Percentiles rank a stretch among this genome's conserved stretches.
Evolutionary conservation across 2,113 vertebrate species (phyloP).

Genomic region (Rhineura floridana): DNA sequence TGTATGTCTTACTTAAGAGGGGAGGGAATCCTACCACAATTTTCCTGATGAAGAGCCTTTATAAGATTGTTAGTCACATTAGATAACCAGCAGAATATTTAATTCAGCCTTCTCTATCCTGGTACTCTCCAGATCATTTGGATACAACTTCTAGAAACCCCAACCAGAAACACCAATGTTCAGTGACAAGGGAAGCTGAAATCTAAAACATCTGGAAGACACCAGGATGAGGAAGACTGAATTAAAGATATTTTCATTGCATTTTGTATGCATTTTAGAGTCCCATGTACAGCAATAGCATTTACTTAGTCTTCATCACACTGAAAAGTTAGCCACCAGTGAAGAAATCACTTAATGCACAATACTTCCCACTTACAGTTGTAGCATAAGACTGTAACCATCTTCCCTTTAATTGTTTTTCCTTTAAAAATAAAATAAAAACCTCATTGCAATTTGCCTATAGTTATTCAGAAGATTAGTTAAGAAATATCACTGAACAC

Average conservation of each 20-base stretch:
- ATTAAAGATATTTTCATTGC: background rate
- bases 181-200: no score
- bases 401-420: background rate
- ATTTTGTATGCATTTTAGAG: conserved; percentile 32
- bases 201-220: no score
- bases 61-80: background rate
- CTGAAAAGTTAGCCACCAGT: conserved; percentile 29
- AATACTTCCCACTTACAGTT: background rate
- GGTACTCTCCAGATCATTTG: no score
- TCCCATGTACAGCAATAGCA: conserved; percentile 43
- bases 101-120: no score
- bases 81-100: background rate
- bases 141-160: no score
- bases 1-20: background rate
- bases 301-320: conserved; percentile 44
- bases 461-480: conserved; percentile 64
- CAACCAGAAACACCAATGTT: no score
- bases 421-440: conserved; percentile 19
- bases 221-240: background rate
- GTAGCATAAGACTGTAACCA: background rate
- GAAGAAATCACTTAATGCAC: background rate
- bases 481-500: conserved; percentile 60
- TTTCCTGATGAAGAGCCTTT: background rate
- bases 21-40: background rate
- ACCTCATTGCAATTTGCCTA: conserved; percentile 55